Evolutionary conservation across 1,140 invertebrate species (phyloP), one percentile per base, ranked within the genome.

Genomic region (Diabrotica undecimpunctata): DNA sequence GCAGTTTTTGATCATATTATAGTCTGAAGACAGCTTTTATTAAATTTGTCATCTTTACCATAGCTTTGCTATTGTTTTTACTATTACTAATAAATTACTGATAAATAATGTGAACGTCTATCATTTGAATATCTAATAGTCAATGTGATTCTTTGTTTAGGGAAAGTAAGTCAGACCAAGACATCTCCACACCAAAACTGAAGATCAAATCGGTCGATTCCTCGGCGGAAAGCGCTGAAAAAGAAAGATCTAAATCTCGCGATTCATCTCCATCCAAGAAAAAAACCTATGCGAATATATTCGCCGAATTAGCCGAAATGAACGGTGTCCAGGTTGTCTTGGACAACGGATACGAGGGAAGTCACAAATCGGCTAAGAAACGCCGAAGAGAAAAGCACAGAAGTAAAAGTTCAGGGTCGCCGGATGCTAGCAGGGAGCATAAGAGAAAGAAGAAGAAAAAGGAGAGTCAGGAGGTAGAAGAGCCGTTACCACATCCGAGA

Each of bases 401-500:
- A 60, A 86, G 83, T 65, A 81, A 68, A 60, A 70, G 89, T 75
- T 88, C 87, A 0, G 70, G 89, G 75, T 88, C 87, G 0, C 87
- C 87, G 1, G 87, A 89, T 74, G 77, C 83, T 10, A 78, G 84
- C 62, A 88, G 86, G 68, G 84, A 87, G 37, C 87, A 89, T 66
- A 89, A 90, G 75, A 82, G 87, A 9, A 90, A 89, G 70, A 79
- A 85, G 46, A 87, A 89, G 78, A 88, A 90, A 80, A 90, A 90
- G 77, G 25, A 25, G n/a, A 88, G 84, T 64, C 81, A 89, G 36
- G 88, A 91, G 74, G 76, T 85, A 52, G 85, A 87, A 38, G 76
- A 80, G 59, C 82, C 85, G 73, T 54, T 83, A 74, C 80, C 79
- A 76, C 87, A 87, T 81, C 86, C 86, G 65, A 86, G 88, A 76